These are phyloP conservation scores for Drosophila fulvimacula DNA, from an alignment of 2,888 invertebrate species.

Conservation along the genomic window DNA sequence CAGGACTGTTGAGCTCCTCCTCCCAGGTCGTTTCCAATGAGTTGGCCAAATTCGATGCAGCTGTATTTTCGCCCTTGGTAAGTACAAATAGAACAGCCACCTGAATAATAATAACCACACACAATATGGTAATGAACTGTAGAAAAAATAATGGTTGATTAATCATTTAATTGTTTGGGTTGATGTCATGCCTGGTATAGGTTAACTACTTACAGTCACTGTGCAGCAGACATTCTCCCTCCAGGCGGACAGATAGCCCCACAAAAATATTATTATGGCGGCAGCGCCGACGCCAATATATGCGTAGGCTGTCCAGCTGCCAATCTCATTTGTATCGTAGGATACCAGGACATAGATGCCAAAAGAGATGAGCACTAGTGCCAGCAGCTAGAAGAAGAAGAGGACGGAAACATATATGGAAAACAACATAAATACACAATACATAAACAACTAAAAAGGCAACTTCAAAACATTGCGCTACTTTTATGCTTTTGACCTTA, in stretches of 20 bases:
- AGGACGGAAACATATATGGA: neutral
- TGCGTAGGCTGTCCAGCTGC: conserved; percentile 43
- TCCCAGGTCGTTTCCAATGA: conserved; percentile 84
- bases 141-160: conserved; percentile 86
- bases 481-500: conserved; percentile 43
- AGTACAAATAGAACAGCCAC: conserved; percentile 50
- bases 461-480: conserved; percentile 18
- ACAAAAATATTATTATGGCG: conserved; percentile 89
- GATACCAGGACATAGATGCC: conserved; percentile 68
- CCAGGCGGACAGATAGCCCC: conserved; percentile 95
- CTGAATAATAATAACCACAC: conserved; percentile 70
- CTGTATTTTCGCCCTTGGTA: conserved; percentile 25
- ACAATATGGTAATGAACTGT: conserved; percentile 74
- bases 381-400: conserved; percentile 63
- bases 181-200: conserved; percentile 18
- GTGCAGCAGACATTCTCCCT: conserved; percentile 95
- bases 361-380: conserved; percentile 78
- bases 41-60: conserved; percentile 72
- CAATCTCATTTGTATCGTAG: conserved; percentile 67
- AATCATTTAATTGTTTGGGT: neutral
- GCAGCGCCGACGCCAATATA: conserved; percentile 70
- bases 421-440: conserved; percentile 12
- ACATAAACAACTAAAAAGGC: conserved; percentile 9
- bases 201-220: conserved; percentile 88
- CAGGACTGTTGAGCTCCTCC: conserved; percentile 80